These are phyloP conservation scores for Rhaphigaster nebulosa DNA, from an alignment of 2,888 invertebrate species.

Conservation along the genomic window DNA sequence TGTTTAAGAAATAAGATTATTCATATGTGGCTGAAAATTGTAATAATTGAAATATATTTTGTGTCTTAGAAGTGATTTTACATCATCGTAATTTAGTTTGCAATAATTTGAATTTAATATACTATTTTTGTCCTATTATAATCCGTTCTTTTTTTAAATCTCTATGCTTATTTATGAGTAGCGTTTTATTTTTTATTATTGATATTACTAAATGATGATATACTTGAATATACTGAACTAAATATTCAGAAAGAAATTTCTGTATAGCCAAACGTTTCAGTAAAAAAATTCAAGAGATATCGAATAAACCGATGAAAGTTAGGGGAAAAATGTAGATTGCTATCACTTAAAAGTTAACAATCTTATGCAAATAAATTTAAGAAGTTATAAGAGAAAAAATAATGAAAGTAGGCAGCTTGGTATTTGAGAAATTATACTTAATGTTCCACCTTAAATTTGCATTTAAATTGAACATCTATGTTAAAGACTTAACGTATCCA, in stretches of 20 bases:
- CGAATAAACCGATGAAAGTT: not conserved
- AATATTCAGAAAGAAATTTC: not conserved
- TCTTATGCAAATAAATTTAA: slow-evolving; percentile 31
- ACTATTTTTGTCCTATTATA: no score
- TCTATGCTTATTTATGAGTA: no score
- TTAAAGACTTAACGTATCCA: slow-evolving; percentile 10
- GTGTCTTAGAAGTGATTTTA: no score
- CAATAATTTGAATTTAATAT: no score
- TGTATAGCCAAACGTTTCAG: not conserved
- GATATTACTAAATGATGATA: no score
- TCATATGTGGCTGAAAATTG: no score
- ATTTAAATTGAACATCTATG: slow-evolving; percentile 47
- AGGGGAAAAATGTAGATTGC: not conserved
- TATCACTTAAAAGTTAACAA: slow-evolving; percentile 29
- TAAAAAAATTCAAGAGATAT: not conserved
- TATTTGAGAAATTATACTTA: slow-evolving; percentile 49
- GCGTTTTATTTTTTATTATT: no score
- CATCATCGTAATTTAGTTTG: no score
- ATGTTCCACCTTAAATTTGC: slow-evolving; percentile 39
- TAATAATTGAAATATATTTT: no score
- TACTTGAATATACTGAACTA: no score
- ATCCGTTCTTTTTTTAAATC: no score
- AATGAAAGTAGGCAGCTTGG: slow-evolving; percentile 24
- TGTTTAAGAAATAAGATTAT: no score
- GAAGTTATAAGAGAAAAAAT: not conserved